phyloP scores from a whole-genome alignment of 2,888 invertebrate genomes.

The Nematopogon swammerdamellus region DNA sequence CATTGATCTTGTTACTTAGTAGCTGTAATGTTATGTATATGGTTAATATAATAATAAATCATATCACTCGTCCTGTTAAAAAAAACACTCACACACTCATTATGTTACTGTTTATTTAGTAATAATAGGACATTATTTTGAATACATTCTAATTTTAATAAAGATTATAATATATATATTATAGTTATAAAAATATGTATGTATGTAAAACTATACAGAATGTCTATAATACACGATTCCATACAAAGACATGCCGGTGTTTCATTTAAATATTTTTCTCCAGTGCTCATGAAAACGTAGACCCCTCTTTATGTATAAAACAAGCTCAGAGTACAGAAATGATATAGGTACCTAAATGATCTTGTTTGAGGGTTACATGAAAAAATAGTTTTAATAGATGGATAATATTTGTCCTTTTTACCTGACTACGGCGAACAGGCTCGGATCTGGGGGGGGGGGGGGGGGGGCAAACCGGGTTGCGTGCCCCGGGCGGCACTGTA shows the following conservation, averaged over 20 bases:
- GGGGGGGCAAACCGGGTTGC: no score
- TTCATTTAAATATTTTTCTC: no score
- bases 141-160: conserved; percentile 7
- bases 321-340: no score
- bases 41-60: conserved; percentile 26
- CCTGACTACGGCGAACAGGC: no score
- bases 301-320: no score
- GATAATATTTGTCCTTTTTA: no score
- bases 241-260: conserved; percentile 24
- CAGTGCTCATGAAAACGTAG: no score
- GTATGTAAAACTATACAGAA: conserved; percentile 38
- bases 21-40: conserved; percentile 17
- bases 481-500: no score
- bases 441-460: no score
- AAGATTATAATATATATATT: conserved; percentile 3
- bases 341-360: no score
- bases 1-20: background rate
- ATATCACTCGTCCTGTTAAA: conserved; percentile 62
- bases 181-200: conserved; percentile 1
- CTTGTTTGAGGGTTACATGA: no score
- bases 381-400: no score
- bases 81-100: conserved; percentile 32
- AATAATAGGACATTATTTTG: conserved; percentile 8
- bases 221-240: conserved; percentile 56
- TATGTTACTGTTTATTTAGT: conserved; percentile 23